phyloP scores from a whole-genome alignment of 2,888 invertebrate species.

The Eilema sororculum region DNA sequence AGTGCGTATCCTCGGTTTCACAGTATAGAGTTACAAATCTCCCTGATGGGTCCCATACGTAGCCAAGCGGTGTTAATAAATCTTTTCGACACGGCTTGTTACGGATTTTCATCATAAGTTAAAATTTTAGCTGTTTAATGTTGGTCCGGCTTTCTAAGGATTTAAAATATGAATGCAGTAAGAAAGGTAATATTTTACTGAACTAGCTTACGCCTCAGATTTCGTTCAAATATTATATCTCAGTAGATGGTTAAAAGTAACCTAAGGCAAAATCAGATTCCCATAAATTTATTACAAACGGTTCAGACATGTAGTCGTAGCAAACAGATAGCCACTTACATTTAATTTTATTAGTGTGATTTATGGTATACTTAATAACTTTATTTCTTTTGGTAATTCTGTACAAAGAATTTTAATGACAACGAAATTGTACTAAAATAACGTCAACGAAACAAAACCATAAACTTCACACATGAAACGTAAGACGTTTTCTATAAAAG shows the following conservation, averaged over 20 bases:
- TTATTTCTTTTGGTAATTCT: too few relatives aligned
- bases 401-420: neutral
- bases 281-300: neutral
- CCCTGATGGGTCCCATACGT: conserved; percentile 61
- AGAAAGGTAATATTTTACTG: neutral
- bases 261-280: neutral
- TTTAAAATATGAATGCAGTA: conserved; percentile 19
- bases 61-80: conserved; percentile 60
- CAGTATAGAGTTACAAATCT: conserved; percentile 67
- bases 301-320: neutral
- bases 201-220: neutral
- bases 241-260: neutral
- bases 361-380: neutral
- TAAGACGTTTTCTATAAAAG: neutral
- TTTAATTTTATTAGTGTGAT: neutral
- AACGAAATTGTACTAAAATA: neutral
- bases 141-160: conserved; percentile 40
- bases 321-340: neutral
- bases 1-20: conserved; percentile 45
- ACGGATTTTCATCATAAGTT: conserved; percentile 54
- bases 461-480: conserved; percentile 4
- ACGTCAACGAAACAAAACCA: neutral
- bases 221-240: neutral
- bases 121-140: conserved; percentile 57
- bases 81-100: conserved; percentile 61